Evolutionary conservation across 2,888 invertebrate genomes (phyloP).

Genomic region (Drosophila cracens): DNA sequence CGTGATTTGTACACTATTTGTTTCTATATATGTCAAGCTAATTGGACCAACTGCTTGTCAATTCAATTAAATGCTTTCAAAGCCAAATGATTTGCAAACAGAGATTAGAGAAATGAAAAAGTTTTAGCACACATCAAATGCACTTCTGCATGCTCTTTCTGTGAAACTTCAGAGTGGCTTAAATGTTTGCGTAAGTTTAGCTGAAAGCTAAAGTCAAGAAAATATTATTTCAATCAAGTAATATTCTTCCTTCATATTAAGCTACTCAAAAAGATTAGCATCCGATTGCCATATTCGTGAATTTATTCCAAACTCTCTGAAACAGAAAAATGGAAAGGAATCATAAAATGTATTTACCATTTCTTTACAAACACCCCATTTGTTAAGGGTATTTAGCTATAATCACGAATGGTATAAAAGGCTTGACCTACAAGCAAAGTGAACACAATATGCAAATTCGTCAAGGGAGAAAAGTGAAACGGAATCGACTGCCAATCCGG

Average conservation of each 20-base stretch:
- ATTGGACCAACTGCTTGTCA: slow-evolving; percentile 51
- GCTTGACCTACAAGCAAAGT: neutral
- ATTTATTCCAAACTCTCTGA: neutral
- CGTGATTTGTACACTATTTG: slow-evolving; percentile 8
- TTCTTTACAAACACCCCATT: neutral
- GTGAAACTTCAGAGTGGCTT: neutral
- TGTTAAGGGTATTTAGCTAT: neutral
- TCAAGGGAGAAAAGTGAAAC: slow-evolving; percentile 15
- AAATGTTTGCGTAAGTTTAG: neutral
- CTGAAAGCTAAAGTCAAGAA: neutral
- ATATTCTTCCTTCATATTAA: neutral
- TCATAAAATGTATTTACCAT: neutral
- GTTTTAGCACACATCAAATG: neutral
- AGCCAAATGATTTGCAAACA: slow-evolving; percentile 72
- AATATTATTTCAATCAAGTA: neutral
- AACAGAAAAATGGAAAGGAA: fast-evolving
- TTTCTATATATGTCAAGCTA: slow-evolving; percentile 48
- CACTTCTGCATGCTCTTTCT: slow-evolving; percentile 17
- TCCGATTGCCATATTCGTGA: neutral
- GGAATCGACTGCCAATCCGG: slow-evolving; percentile 1
- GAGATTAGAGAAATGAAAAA: slow-evolving; percentile 34
- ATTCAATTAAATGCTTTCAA: slow-evolving; percentile 62
- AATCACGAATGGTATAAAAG: slow-evolving; percentile 38
- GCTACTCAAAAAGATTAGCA: neutral
- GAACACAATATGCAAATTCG: slow-evolving; percentile 34